These are phyloP conservation scores for Brassicogethes aeneus DNA, from an alignment of 2,888 invertebrate species.

Conservation along the genomic window DNA sequence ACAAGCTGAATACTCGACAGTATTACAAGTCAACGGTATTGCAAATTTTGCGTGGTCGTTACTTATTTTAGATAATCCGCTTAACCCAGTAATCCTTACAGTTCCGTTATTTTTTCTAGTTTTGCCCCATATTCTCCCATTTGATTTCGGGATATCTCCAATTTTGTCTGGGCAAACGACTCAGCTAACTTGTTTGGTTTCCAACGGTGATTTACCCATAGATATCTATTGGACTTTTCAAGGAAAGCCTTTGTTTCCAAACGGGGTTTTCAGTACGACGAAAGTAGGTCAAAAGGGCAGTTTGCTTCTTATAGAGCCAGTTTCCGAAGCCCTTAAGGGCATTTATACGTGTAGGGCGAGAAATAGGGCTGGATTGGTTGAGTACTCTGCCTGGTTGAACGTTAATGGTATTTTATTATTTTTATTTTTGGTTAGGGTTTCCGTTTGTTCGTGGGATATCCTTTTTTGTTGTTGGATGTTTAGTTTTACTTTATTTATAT, in stretches of 20 bases:
- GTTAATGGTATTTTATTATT: conserved; percentile 38
- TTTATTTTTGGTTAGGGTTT: conserved; percentile 29
- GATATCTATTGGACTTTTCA: conserved; percentile 48
- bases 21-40: conserved; percentile 59
- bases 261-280: conserved; percentile 31
- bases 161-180: conserved; percentile 72
- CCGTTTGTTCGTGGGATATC: not conserved
- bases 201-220: conserved; percentile 50
- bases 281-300: conserved; percentile 43
- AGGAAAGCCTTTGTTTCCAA: conserved; percentile 32
- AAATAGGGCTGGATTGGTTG: conserved; percentile 36
- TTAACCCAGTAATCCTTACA: no score
- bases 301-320: conserved; percentile 37
- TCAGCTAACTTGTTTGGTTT: conserved; percentile 60
- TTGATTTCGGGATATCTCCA: conserved; percentile 67
- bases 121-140: conserved; percentile 71
- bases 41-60: no score
- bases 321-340: conserved; percentile 35
- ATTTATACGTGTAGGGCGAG: conserved; percentile 39
- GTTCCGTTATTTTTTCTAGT: conserved; percentile 64
- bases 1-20: conserved; percentile 49
- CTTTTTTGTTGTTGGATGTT: not conserved
- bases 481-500: no score
- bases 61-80: no score
- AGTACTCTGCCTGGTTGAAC: conserved; percentile 34